Percentiles rank a stretch among this genome's conserved stretches.
Conservation (phyloP, 2,113 vertebrate genomes). For the Percopsis transmontana region DNA sequence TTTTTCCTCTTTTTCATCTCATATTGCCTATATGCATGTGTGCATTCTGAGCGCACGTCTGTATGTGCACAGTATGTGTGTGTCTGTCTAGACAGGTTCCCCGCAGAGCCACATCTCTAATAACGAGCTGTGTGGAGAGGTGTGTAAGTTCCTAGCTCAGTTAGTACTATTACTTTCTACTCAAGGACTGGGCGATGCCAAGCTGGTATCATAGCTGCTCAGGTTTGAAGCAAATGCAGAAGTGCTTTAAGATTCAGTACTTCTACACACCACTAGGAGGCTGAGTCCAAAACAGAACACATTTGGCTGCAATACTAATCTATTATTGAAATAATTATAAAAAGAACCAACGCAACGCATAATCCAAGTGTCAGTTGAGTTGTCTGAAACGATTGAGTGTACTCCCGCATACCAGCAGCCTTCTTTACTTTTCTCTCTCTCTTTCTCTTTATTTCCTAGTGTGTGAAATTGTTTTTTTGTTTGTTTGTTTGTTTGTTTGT, state of each 20-base stretch:
- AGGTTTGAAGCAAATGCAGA: no score
- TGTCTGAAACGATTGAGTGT: no score
- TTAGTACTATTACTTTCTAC: constrained; percentile 62
- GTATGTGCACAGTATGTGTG: neutral
- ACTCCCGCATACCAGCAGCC: neutral
- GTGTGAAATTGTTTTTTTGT: constrained; percentile 13
- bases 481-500: constrained; percentile 42
- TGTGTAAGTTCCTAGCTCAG: constrained; percentile 38
- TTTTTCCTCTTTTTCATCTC: no score
- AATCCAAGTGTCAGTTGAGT: no score
- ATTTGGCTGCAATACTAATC: no score
- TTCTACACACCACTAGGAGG: no score
- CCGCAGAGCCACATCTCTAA: constrained; percentile 50
- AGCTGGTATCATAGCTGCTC: constrained; percentile 32
- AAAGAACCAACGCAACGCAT: no score
- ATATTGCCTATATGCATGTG: neutral
- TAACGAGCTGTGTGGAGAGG: constrained; percentile 62
- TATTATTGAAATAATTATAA: no score
- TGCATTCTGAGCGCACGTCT: neutral
- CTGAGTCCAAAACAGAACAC: no score
- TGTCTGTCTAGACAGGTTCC: constrained; percentile 43
- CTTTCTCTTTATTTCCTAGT: constrained; percentile 33
- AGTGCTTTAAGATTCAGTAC: no score
- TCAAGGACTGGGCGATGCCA: constrained; percentile 44
- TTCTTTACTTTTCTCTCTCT: constrained; percentile 50